These are phyloP conservation scores for Tylochromis polylepis DNA, from an alignment of 2,113 vertebrate species.

Conservation along the genomic window DNA sequence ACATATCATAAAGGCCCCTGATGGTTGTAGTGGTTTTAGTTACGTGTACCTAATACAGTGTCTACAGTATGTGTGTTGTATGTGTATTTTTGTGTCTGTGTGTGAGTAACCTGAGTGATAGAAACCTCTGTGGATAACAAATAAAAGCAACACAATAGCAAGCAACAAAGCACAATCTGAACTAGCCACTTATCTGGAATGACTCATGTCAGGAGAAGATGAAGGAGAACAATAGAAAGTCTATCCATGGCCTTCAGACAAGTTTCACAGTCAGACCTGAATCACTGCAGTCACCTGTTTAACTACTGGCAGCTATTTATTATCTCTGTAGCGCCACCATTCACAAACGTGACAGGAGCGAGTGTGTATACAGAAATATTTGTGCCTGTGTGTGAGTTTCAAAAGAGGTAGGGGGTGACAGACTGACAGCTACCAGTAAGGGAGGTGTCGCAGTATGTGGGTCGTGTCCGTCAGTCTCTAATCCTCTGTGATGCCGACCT, in stretches of 20 bases:
- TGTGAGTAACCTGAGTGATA: background rate
- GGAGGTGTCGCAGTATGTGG: conserved; percentile 44
- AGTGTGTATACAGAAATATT: background rate
- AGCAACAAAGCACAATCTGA: background rate
- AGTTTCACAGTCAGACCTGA: conserved; percentile 11
- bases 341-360: conserved; percentile 6
- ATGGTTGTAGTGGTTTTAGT: background rate
- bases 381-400: background rate
- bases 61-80: background rate
- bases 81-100: background rate
- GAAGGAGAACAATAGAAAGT: conserved; percentile 33
- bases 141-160: background rate
- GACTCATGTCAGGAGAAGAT: conserved; percentile 39
- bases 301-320: background rate
- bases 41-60: background rate
- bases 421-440: conserved; percentile 24
- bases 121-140: background rate
- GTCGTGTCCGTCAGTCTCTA: conserved; percentile 41
- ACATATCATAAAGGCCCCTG: no score
- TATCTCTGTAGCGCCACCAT: conserved; percentile 9
- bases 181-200: conserved; percentile 10
- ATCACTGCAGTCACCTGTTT: conserved; percentile 23
- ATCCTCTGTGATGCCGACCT: conserved; percentile 52
- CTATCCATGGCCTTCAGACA: conserved; percentile 16
- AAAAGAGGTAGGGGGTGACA: background rate